These are phyloP conservation scores for Trachymyrmex septentrionalis DNA, from an alignment of 1,140 invertebrate genomes.

Conservation along the genomic window DNA sequence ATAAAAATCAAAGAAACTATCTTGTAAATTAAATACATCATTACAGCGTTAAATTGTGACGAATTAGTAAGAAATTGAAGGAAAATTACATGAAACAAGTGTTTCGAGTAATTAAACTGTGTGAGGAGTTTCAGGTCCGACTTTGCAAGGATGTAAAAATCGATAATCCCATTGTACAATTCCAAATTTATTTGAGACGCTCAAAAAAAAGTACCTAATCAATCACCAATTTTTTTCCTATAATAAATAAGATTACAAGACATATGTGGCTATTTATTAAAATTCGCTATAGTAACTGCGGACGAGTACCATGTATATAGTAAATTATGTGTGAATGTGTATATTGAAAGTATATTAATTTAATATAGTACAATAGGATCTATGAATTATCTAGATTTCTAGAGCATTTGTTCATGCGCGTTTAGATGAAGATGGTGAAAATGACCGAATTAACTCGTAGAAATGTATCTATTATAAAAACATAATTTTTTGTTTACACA, in stretches of 20 bases:
- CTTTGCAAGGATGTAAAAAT: slow-evolving; percentile 35
- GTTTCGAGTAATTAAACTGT: not conserved
- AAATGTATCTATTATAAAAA: slow-evolving; percentile 20
- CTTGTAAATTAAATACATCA: not conserved
- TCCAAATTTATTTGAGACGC: slow-evolving; percentile 74
- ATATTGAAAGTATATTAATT: slow-evolving; percentile 71
- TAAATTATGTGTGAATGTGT: slow-evolving; percentile 72
- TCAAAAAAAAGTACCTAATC: slow-evolving; percentile 69
- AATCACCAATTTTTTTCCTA: slow-evolving; percentile 76
- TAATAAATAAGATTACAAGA: slow-evolving; percentile 77
- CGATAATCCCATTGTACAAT: slow-evolving; percentile 62
- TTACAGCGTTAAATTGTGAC: not conserved
- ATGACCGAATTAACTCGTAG: slow-evolving; percentile 3
- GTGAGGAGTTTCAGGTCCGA: slow-evolving; percentile 49
- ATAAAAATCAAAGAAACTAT: not conserved
- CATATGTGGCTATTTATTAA: slow-evolving; percentile 70
- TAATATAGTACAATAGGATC: slow-evolving; percentile 61
- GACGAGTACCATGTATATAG: slow-evolving; percentile 72
- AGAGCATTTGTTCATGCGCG: slow-evolving; percentile 58
- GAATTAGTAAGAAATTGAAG: not conserved
- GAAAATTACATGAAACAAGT: not conserved
- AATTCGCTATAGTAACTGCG: slow-evolving; percentile 73
- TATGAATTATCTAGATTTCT: slow-evolving; percentile 57
- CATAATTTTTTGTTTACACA: not conserved
- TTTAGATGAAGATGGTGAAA: slow-evolving; percentile 33